phyloP scores from a whole-genome alignment of 2,888 invertebrate species.

The Orchestes rusci region DNA sequence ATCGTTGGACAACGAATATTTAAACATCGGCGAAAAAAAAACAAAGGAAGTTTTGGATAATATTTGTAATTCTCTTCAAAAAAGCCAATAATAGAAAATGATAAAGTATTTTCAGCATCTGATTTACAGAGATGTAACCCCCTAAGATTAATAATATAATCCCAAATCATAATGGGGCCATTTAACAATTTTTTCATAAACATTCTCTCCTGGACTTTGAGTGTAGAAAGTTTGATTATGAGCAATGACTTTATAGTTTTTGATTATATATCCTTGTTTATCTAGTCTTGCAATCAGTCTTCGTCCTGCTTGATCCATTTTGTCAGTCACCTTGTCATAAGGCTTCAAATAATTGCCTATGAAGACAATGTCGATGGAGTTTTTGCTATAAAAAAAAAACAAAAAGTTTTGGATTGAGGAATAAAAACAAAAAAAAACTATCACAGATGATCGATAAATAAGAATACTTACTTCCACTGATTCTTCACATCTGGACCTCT shows the following conservation, averaged over 20 bases:
- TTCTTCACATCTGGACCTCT: conserved; percentile 43
- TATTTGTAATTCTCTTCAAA: too few relatives aligned
- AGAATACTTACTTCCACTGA: conserved; percentile 16
- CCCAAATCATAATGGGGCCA: conserved; percentile 44
- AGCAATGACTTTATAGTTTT: conserved; percentile 46
- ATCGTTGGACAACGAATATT: too few relatives aligned
- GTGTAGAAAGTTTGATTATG: conserved; percentile 48
- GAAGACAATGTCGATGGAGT: conserved; percentile 17
- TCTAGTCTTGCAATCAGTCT: conserved; percentile 44
- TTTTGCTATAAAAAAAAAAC: conserved; percentile 12
- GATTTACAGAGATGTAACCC: too few relatives aligned
- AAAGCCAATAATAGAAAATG: too few relatives aligned
- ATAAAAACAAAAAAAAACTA: too few relatives aligned
- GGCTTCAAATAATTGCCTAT: conserved; percentile 19
- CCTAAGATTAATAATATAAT: too few relatives aligned
- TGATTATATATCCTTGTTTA: conserved; percentile 40
- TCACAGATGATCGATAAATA: too few relatives aligned
- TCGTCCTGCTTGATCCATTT: conserved; percentile 45
- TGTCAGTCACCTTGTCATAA: conserved; percentile 40
- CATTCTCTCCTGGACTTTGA: conserved; percentile 47
- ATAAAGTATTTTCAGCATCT: too few relatives aligned
- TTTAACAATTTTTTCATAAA: conserved; percentile 44
- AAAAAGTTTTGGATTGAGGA: neutral
- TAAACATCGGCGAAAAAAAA: too few relatives aligned
- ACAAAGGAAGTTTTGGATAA: too few relatives aligned